Percentiles rank a stretch among this genome's conserved stretches.
phyloP scores from a whole-genome alignment of 2,113 vertebrate species.

The Tragulus kanchil region DNA sequence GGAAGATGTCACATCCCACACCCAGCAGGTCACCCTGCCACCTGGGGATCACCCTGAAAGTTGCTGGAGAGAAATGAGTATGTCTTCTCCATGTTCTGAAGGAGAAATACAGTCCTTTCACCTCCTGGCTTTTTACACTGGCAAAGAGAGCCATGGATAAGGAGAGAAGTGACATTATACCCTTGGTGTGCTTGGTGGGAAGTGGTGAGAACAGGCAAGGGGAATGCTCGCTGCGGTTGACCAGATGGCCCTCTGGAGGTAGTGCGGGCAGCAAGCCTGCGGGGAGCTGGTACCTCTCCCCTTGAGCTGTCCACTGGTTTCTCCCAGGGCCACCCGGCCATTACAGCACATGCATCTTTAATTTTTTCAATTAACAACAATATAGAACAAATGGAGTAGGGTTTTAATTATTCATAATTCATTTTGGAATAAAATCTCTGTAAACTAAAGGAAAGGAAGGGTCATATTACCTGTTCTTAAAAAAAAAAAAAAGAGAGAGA shows the following conservation, averaged over 20 bases:
- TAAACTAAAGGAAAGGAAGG: constrained; percentile 86
- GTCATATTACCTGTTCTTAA: constrained; percentile 83
- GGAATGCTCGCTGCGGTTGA: fast-evolving
- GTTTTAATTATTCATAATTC: constrained; percentile 91
- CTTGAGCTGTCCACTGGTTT: not conserved
- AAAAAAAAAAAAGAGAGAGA: constrained; percentile 49
- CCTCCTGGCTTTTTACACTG: constrained; percentile 2
- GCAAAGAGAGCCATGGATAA: not conserved
- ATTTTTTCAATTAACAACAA: constrained; percentile 91
- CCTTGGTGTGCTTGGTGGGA: not conserved
- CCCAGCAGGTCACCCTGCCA: not conserved
- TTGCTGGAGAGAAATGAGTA: not conserved
- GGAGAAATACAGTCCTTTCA: not conserved
- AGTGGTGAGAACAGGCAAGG: not conserved
- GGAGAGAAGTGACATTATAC: not conserved
- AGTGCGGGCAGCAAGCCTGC: not conserved
- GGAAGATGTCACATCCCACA: not conserved
- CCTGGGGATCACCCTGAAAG: not conserved
- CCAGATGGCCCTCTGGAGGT: not conserved
- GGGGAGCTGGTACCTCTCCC: not conserved
- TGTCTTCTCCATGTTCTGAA: not conserved
- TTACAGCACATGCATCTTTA: constrained; percentile 89
- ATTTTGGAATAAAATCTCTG: constrained; percentile 90
- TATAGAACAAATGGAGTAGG: constrained; percentile 88
- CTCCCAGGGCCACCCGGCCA: constrained; percentile 81